phyloP scores from a whole-genome alignment of 2,797 vertebrate species.

The Chlorospingus flavigularis region DNA sequence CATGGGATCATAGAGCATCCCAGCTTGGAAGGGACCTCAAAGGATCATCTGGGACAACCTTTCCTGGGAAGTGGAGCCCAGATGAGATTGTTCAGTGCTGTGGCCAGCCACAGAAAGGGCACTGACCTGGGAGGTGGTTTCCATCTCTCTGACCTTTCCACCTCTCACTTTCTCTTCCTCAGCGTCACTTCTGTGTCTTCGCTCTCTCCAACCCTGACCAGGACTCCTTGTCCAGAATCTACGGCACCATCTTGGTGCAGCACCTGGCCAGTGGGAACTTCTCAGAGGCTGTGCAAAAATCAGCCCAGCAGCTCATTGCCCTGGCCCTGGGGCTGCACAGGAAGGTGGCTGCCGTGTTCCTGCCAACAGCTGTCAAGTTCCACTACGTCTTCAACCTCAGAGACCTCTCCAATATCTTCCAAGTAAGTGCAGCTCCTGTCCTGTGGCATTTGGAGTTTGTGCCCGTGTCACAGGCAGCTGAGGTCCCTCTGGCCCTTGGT shows the following conservation, averaged over 20 bases:
- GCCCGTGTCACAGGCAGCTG: accelerated
- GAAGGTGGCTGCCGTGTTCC: conserved; percentile 82
- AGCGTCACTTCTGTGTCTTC: conserved; percentile 95
- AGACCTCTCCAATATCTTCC: conserved; percentile 95
- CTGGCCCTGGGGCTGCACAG: conserved; percentile 86
- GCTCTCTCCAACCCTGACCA: conserved; percentile 86
- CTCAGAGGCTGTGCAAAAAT: conserved; percentile 76
- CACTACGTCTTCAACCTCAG: conserved; percentile 96
- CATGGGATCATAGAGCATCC: not conserved
- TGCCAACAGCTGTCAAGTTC: conserved; percentile 93
- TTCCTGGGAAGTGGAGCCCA: not conserved
- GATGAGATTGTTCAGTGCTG: too few species aligned
- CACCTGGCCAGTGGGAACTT: conserved; percentile 83
- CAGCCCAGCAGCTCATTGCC: conserved; percentile 77
- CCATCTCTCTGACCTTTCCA: not conserved
- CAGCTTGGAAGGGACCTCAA: accelerated
- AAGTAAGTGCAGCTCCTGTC: conserved; percentile 75
- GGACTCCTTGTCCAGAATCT: conserved; percentile 90
- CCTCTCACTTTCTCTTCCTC: not conserved
- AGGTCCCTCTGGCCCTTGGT: not conserved
- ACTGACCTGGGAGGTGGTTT: not conserved
- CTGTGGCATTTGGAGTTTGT: not conserved
- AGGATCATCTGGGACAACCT: not conserved
- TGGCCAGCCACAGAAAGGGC: not conserved
- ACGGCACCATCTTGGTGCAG: conserved; percentile 86